Evolutionary conservation across 2,113 vertebrate species (phyloP).

Genomic region (Scomber scombrus): DNA sequence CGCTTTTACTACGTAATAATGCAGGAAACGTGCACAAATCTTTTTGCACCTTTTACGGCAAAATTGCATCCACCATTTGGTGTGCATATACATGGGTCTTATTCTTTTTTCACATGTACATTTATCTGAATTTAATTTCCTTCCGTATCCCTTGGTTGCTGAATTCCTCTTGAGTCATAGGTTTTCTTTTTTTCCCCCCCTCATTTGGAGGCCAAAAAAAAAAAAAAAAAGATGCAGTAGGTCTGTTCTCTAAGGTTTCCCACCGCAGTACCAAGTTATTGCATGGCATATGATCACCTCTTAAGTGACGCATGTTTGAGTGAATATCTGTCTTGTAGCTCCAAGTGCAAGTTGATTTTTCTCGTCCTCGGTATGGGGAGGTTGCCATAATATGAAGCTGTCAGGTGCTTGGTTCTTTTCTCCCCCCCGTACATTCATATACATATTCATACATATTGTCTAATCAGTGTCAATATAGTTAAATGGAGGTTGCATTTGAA

Average conservation of each 20-base stretch:
- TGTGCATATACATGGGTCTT: conserved; percentile 61
- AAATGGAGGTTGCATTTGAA: conserved; percentile 20
- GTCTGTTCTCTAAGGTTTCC: conserved; percentile 47
- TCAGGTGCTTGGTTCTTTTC: conserved; percentile 47
- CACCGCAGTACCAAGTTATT: conserved; percentile 61
- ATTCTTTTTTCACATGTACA: conserved; percentile 52
- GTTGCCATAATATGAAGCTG: conserved; percentile 56
- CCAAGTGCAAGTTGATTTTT: conserved; percentile 35
- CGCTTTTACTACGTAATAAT: conserved; percentile 70
- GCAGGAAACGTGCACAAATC: conserved; percentile 64
- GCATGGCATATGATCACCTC: conserved; percentile 75
- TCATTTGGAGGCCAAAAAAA: not conserved
- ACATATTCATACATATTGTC: conserved; percentile 15
- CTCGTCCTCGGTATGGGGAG: conserved; percentile 26
- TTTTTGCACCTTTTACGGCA: conserved; percentile 68
- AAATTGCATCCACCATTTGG: conserved; percentile 57
- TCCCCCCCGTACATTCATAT: conserved; percentile 11
- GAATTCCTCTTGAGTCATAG: conserved; percentile 40
- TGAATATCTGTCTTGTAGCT: conserved; percentile 56
- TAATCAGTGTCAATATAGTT: conserved; percentile 40
- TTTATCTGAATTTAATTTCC: conserved; percentile 63
- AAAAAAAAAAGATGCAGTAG: conserved; percentile 49
- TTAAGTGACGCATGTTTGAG: conserved; percentile 68
- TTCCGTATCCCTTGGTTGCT: conserved; percentile 59
- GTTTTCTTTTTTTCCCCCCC: conserved; percentile 11